Evolutionary conservation across 2,888 invertebrate species (phyloP).

Genomic region (Drosophila basisetae): DNA sequence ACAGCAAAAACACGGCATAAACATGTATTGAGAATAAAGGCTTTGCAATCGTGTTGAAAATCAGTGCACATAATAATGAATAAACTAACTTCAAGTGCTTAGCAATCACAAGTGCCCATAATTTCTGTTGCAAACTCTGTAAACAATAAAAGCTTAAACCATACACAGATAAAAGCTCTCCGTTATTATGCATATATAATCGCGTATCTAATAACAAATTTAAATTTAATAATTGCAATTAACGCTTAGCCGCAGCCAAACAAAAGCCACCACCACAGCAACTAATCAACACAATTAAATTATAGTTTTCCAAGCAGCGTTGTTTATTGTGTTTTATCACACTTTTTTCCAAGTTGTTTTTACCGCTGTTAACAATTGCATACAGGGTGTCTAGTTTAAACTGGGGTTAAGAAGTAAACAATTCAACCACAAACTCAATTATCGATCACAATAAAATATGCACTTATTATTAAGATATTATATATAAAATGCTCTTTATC

Average conservation of each 20-base stretch:
- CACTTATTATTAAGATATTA: neutral
- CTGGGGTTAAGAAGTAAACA: neutral
- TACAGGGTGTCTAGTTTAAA: conserved; percentile 30
- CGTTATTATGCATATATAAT: neutral
- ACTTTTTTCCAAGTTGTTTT: conserved; percentile 9
- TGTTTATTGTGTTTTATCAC: conserved; percentile 16
- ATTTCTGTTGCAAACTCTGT: conserved; percentile 5
- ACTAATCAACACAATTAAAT: conserved; percentile 60
- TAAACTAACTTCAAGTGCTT: neutral
- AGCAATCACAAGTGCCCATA: conserved; percentile 1
- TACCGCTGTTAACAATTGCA: conserved; percentile 16
- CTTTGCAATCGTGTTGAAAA: neutral
- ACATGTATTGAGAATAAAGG: no score
- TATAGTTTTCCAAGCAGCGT: conserved; percentile 46
- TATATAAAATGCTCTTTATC: neutral
- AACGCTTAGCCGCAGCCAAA: conserved; percentile 27
- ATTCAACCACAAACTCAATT: neutral
- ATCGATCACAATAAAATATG: neutral
- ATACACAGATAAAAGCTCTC: neutral
- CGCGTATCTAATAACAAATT: conserved; percentile 27
- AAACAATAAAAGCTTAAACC: conserved; percentile 3
- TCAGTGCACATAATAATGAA: conserved; percentile 1
- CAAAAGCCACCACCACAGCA: conserved; percentile 21
- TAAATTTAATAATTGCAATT: conserved; percentile 55
- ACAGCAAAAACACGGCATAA: neutral